Percentiles rank a stretch among this genome's conserved stretches.
These are phyloP conservation scores for Heterochromis multidens DNA, from an alignment of 2,113 vertebrate species.

Conservation along the genomic window DNA sequence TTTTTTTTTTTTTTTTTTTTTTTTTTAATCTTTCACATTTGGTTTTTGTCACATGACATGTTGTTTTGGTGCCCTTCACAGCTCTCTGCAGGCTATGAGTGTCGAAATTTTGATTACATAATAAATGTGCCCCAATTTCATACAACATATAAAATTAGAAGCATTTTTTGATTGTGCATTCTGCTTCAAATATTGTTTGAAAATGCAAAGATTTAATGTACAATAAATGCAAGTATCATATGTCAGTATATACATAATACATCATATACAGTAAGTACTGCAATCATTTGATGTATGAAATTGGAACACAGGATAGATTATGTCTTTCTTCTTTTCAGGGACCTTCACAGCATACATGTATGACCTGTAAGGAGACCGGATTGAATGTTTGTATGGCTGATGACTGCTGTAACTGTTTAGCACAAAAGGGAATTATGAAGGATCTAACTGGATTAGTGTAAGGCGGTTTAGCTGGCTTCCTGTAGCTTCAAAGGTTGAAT, in stretches of 20 bases:
- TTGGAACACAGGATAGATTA: neutral
- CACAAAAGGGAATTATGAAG: constrained; percentile 48
- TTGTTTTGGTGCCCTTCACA: neutral
- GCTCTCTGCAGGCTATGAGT: neutral
- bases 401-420: constrained; percentile 37
- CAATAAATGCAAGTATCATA: neutral
- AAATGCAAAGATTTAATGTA: neutral
- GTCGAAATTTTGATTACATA: neutral
- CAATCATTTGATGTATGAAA: neutral
- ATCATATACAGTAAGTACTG: neutral
- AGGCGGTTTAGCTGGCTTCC: constrained; percentile 40
- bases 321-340: neutral
- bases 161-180: neutral
- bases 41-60: neutral
- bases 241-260: too few species aligned
- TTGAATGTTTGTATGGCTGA: constrained; percentile 22
- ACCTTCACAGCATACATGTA: neutral
- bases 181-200: neutral
- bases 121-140: neutral
- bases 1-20: too few species aligned
- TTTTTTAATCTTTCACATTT: neutral
- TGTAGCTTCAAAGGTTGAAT: constrained; percentile 13
- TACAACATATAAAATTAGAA: neutral
- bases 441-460: constrained; percentile 61
- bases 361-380: constrained; percentile 5